Percentiles rank a stretch among this genome's conserved stretches.
These are phyloP conservation scores for Grantiella picta DNA, from an alignment of 2,113 vertebrate species.

Conservation along the genomic window DNA sequence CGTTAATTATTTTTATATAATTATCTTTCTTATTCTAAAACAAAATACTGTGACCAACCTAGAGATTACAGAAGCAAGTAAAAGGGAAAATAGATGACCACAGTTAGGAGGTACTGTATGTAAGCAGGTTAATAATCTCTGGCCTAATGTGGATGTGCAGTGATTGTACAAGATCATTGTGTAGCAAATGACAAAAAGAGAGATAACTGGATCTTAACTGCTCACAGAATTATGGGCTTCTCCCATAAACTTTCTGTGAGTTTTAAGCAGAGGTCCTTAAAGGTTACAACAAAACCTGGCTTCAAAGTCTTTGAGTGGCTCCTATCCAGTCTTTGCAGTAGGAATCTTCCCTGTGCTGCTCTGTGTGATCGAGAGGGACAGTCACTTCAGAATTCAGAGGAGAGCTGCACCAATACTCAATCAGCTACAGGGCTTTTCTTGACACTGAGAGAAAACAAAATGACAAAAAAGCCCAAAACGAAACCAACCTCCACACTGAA, in stretches of 20 bases:
- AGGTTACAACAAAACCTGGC: neutral
- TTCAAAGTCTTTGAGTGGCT: neutral
- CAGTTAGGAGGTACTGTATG: neutral
- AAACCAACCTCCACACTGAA: neutral
- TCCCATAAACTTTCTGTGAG: neutral
- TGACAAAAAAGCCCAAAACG: neutral
- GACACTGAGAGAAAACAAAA: neutral
- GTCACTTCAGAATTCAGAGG: neutral
- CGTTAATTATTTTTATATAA: neutral
- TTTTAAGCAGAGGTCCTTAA: neutral
- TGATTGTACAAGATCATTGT: neutral
- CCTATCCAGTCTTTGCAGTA: neutral
- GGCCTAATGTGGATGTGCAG: neutral
- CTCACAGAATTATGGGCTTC: neutral
- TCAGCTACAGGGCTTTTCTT: neutral
- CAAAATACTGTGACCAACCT: neutral
- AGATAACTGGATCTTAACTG: neutral
- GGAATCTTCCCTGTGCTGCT: neutral
- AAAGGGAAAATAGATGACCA: neutral
- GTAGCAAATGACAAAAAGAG: neutral
- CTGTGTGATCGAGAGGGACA: neutral
- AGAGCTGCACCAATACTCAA: neutral
- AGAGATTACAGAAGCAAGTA: neutral
- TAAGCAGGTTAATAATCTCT: neutral
- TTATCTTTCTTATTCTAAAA: neutral